Conservation (phyloP, 2,113 vertebrate genomes). For the Cepphus grylle region DNA sequence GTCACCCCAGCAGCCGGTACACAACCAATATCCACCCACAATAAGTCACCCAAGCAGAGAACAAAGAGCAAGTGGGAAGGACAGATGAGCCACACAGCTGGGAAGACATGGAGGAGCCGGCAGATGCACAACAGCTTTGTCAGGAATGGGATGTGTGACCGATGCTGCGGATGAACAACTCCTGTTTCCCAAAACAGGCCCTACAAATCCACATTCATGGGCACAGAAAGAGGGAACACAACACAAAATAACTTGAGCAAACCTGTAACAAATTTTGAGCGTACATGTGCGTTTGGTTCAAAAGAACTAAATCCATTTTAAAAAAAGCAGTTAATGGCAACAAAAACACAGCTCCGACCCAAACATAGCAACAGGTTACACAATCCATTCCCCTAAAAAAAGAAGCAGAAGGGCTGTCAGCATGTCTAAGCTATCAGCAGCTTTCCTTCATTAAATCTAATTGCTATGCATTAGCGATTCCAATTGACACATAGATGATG, state of each 20-base stretch:
- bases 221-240: neutral
- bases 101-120: neutral
- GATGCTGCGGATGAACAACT: neutral
- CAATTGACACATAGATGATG: slow-evolving; percentile 32
- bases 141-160: neutral
- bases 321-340: neutral
- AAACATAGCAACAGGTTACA: slow-evolving; percentile 23
- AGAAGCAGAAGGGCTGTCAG: slow-evolving; percentile 61
- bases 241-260: neutral
- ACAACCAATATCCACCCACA: neutral
- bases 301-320: neutral
- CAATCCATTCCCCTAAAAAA: slow-evolving; percentile 53
- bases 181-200: neutral
- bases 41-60: neutral
- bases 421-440: slow-evolving; percentile 41
- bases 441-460: slow-evolving; percentile 67
- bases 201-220: neutral
- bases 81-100: neutral
- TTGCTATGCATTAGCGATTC: slow-evolving; percentile 43
- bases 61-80: neutral
- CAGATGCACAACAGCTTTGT: neutral
- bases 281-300: neutral
- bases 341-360: neutral
- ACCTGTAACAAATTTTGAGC: neutral
- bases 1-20: neutral